These are phyloP conservation scores for Lepus americanus DNA, from an alignment of 2,113 vertebrate species.

Conservation along the genomic window DNA sequence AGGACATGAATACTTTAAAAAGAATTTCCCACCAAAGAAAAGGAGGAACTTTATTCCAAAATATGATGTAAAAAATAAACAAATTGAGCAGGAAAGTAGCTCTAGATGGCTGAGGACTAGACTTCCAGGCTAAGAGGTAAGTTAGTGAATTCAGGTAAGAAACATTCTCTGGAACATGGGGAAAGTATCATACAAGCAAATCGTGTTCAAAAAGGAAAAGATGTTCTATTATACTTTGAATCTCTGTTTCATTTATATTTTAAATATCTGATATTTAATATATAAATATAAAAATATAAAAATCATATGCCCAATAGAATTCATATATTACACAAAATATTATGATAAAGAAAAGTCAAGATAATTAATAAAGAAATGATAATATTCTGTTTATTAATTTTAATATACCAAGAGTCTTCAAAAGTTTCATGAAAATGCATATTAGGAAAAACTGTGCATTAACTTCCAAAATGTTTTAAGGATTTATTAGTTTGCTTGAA, in stretches of 20 bases:
- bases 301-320: background rate
- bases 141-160: background rate
- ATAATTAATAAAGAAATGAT: background rate
- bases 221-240: slow-evolving; percentile 22
- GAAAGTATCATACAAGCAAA: background rate
- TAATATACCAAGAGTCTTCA: no score
- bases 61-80: background rate
- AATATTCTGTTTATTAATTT: background rate
- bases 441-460: no score
- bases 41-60: background rate
- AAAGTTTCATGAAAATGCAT: no score
- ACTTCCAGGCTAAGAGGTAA: background rate
- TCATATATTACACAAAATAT: background rate
- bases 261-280: background rate
- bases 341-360: slow-evolving; percentile 14
- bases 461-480: no score
- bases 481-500: no score
- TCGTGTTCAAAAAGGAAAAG: background rate
- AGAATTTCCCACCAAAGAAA: background rate
- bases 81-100: background rate
- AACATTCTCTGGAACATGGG: background rate
- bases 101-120: background rate
- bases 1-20: background rate
- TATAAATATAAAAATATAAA: background rate
- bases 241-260: slow-evolving; percentile 36